A percentile compares a stretch with the other conserved stretches of the same genome.
Conservation (phyloP, 2,113 vertebrate species). For the Zosterops borbonicus region DNA sequence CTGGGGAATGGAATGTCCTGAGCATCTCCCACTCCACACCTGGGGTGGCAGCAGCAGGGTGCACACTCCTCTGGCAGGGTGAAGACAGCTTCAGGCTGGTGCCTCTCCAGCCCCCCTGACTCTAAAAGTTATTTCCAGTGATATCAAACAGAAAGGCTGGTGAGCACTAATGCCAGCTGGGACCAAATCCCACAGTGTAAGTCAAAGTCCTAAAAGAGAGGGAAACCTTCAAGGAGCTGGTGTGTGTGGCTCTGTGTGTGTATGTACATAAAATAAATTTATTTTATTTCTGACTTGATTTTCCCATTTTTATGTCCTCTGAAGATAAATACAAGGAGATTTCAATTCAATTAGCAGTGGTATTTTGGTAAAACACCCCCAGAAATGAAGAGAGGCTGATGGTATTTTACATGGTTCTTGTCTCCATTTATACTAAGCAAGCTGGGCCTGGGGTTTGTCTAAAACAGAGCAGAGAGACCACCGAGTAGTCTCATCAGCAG, state of each 20-base stretch:
- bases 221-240: neutral
- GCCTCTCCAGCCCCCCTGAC: neutral
- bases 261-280: neutral
- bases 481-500: slow-evolving; percentile 80
- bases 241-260: neutral
- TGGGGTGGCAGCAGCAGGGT: rapidly evolving
- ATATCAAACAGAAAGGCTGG: neutral
- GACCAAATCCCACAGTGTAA: neutral
- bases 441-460: slow-evolving; percentile 75
- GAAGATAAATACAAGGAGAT: slow-evolving; percentile 19
- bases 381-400: slow-evolving; percentile 27
- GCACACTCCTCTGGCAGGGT: rapidly evolving
- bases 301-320: neutral
- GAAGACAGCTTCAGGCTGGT: rapidly evolving
- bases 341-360: neutral
- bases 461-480: slow-evolving; percentile 78
- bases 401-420: slow-evolving; percentile 49
- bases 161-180: neutral
- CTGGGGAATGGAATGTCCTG: neutral
- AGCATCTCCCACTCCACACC: rapidly evolving
- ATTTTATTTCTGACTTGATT: neutral
- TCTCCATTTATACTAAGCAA: slow-evolving; percentile 42
- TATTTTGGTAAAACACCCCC: neutral
- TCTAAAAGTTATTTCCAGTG: neutral
- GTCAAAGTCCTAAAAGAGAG: neutral